A percentile compares a stretch with the other conserved stretches of the same genome.
phyloP scores from a whole-genome alignment of 53 echinoderm and acorn worm genomes.

The Zoroaster sp. region DNA sequence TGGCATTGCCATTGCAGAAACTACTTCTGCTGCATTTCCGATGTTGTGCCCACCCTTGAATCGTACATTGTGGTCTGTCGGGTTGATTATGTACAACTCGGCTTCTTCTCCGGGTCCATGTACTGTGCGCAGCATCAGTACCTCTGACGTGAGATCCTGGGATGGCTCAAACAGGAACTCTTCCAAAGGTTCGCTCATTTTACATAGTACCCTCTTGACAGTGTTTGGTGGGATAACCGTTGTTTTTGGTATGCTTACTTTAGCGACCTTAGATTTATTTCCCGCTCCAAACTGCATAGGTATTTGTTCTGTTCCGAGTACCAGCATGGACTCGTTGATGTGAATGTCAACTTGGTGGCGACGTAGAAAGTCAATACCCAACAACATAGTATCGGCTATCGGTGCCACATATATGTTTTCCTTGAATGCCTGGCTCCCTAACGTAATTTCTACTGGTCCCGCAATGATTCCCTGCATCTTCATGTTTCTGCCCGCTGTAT shows the following conservation, averaged over 20 bases:
- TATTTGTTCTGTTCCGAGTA: background rate
- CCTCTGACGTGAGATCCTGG: background rate
- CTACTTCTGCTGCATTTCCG: slow-evolving; percentile 36
- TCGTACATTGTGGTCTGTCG: slow-evolving; percentile 14
- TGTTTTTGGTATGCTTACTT: background rate
- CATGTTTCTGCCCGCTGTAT: slow-evolving; percentile 42
- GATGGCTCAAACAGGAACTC: slow-evolving; percentile 44
- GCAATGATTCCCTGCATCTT: slow-evolving; percentile 16
- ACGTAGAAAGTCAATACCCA: slow-evolving; percentile 32
- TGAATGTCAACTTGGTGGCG: background rate
- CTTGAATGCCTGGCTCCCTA: slow-evolving; percentile 8
- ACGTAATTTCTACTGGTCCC: slow-evolving; percentile 39
- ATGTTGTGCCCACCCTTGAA: background rate
- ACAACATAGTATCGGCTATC: slow-evolving; percentile 54
- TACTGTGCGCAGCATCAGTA: slow-evolving; percentile 24
- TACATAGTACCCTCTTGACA: slow-evolving; percentile 20
- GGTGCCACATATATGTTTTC: slow-evolving; percentile 41
- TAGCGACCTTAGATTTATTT: background rate
- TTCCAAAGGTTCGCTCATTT: background rate
- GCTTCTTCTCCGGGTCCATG: background rate
- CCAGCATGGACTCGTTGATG: background rate
- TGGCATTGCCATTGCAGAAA: background rate
- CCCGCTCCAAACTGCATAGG: background rate
- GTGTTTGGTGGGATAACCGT: background rate
- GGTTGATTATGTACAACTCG: slow-evolving; percentile 47